phyloP scores from a whole-genome alignment of 2,797 vertebrate species.

The Alcedo atthis region DNA sequence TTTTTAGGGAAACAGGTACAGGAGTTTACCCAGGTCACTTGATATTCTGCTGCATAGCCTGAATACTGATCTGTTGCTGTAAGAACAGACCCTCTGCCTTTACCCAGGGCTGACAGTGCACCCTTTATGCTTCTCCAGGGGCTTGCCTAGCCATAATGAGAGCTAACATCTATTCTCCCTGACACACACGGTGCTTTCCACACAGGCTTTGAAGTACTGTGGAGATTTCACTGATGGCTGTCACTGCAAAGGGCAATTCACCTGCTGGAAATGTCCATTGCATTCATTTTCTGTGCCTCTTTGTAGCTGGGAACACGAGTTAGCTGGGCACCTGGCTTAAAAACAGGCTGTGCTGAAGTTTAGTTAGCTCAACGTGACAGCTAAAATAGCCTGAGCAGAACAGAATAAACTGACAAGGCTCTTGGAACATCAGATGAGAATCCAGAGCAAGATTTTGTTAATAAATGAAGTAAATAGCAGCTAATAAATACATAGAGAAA shows the following conservation, averaged over 20 bases:
- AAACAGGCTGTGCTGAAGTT: background rate
- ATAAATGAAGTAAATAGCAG: background rate
- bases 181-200: background rate
- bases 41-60: background rate
- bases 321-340: background rate
- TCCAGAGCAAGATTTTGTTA: background rate
- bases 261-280: background rate
- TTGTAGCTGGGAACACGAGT: background rate
- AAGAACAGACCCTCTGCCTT: constrained; percentile 11
- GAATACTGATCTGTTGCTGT: background rate
- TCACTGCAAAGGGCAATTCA: background rate
- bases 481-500: background rate
- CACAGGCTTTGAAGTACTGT: background rate
- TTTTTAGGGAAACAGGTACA: background rate
- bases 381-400: background rate
- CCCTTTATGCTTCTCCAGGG: background rate
- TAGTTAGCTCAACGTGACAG: background rate
- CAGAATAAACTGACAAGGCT: background rate
- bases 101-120: background rate
- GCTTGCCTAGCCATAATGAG: background rate
- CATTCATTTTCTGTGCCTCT: background rate
- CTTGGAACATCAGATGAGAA: background rate
- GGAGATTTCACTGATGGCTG: constrained; percentile 24
- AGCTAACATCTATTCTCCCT: background rate
- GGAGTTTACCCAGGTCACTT: background rate